Evolutionary conservation across 2,888 invertebrate species (phyloP).

Genomic region (Drosophila subsilvestris): DNA sequence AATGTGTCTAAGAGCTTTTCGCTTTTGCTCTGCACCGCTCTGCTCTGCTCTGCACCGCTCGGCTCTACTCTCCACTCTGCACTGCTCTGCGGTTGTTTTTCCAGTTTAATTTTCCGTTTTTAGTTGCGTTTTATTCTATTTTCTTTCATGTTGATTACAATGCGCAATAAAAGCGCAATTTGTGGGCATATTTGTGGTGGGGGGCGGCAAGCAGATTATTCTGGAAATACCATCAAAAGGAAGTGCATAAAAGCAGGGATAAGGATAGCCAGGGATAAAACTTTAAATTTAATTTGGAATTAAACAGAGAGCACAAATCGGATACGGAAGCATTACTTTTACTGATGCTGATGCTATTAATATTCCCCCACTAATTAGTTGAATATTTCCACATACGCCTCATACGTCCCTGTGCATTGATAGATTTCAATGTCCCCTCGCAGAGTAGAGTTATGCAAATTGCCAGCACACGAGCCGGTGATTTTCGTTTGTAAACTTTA

Average conservation of each 20-base stretch:
- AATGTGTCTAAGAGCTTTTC: constrained; percentile 49
- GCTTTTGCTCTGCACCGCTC: too few relatives aligned
- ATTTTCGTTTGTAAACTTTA: constrained; percentile 10
- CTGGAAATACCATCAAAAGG: constrained; percentile 26
- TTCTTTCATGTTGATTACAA: constrained; percentile 57
- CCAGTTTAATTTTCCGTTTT: constrained; percentile 54
- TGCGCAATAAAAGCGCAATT: constrained; percentile 64
- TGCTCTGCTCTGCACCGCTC: constrained; percentile 14
- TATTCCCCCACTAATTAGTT: neutral
- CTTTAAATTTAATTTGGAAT: neutral
- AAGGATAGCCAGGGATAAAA: constrained; percentile 5
- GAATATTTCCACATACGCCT: neutral
- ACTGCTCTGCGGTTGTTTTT: constrained; percentile 43
- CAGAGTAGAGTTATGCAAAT: constrained; percentile 37
- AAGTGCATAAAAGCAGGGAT: constrained; percentile 3
- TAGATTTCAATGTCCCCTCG: neutral
- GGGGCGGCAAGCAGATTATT: constrained; percentile 38
- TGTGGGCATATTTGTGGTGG: constrained; percentile 61
- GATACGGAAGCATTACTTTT: neutral
- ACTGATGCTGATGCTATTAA: neutral
- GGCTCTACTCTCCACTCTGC: too few relatives aligned
- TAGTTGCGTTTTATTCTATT: constrained; percentile 39
- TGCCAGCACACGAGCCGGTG: constrained; percentile 12
- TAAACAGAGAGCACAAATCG: too few relatives aligned
- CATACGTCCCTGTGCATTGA: neutral